A percentile compares a stretch with the other conserved stretches of the same genome.
Evolutionary conservation across 2,113 vertebrate species (phyloP).

Genomic region (Synodontis membranacea): DNA sequence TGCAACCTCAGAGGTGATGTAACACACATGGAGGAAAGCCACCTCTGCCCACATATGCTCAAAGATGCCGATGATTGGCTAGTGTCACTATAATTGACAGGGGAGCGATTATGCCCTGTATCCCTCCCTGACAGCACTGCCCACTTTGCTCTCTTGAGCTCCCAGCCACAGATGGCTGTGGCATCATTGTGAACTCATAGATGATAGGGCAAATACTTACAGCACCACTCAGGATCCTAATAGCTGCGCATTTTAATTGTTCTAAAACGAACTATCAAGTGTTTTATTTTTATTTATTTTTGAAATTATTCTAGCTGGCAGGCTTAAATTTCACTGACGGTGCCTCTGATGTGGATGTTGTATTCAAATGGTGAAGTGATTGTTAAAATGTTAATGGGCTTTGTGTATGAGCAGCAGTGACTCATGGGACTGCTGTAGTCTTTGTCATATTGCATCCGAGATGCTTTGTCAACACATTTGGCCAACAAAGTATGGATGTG

Average conservation of each 20-base stretch:
- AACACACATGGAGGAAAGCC: no score
- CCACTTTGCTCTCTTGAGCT: no score
- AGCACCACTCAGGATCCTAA: no score
- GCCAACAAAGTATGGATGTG: constrained; percentile 29
- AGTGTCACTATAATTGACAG: no score
- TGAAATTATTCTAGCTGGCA: not conserved
- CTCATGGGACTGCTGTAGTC: constrained; percentile 38
- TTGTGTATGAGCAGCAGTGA: constrained; percentile 57
- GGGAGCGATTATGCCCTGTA: no score
- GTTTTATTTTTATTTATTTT: not conserved
- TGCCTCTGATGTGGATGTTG: not conserved
- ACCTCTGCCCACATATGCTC: no score
- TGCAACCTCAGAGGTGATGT: no score
- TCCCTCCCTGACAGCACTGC: no score
- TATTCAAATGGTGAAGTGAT: not conserved
- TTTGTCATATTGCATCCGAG: constrained; percentile 43
- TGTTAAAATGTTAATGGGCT: constrained; percentile 59
- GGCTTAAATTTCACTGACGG: not conserved
- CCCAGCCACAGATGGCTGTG: no score
- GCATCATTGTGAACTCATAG: no score
- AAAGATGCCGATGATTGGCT: no score
- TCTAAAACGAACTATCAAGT: not conserved
- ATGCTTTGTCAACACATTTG: constrained; percentile 44
- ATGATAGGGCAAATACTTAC: no score
- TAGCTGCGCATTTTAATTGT: not conserved